Conservation (phyloP, 1,140 invertebrate genomes). For the Heliconius hermathena region DNA sequence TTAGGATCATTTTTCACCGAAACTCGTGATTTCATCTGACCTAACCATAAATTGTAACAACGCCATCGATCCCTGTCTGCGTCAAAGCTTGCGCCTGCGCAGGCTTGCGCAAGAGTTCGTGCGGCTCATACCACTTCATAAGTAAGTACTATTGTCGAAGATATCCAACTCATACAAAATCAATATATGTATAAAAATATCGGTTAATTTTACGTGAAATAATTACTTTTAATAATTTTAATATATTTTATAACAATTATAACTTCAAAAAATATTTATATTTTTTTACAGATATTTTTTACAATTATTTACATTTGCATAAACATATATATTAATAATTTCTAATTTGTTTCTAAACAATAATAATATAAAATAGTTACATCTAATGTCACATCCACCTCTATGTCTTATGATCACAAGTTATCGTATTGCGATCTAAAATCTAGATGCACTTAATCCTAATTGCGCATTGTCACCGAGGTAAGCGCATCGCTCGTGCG, state of each 20-base stretch:
- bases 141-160: conserved; percentile 37
- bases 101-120: conserved; percentile 55
- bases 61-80: conserved; percentile 43
- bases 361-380: not conserved
- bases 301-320: too few species aligned
- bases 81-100: conserved; percentile 48
- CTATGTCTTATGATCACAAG: not conserved
- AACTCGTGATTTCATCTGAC: conserved; percentile 49
- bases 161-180: conserved; percentile 42
- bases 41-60: conserved; percentile 31
- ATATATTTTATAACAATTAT: too few species aligned
- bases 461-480: conserved; percentile 61
- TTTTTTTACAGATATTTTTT: too few species aligned
- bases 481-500: conserved; percentile 51
- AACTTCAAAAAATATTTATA: too few species aligned
- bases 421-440: conserved; percentile 24
- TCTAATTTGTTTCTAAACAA: not conserved
- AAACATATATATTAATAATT: too few species aligned
- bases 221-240: too few species aligned
- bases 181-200: conserved; percentile 15
- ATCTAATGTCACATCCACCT: not conserved
- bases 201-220: too few species aligned
- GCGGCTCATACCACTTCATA: conserved; percentile 29
- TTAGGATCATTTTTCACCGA: conserved; percentile 46
- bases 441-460: conserved; percentile 52